Base-by-base conservation (phyloP, 2,113 vertebrate genomes). In the Sorex araneus region DNA sequence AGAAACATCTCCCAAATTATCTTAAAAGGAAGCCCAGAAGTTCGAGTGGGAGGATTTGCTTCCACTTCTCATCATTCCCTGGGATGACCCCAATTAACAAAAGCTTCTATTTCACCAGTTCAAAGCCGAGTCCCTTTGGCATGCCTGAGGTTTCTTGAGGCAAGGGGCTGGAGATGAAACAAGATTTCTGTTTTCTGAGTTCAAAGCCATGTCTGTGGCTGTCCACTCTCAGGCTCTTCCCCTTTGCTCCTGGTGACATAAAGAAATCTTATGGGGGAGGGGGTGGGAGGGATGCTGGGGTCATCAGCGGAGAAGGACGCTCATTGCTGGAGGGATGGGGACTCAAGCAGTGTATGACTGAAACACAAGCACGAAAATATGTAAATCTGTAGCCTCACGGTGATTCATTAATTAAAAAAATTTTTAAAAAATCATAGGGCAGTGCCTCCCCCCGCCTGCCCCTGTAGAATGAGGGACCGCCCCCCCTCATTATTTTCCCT, bases 111-210 rank as follows among this genome's bases (percentile, higher is more conserved):
- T 21, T 60, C 18, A 2, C 43, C 43, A 77, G 43, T 77, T 90
- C 71, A 60, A 79, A 93, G 83, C 75, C 90, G 84, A 86, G 86
- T 93, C 90, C 75, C 90, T 92, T 64, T 66, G 73, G 85, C 75
- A 90, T 93, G 83, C 71, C 85, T 54, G 25, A 90, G 87, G 86
- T 90, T 92, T 90, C 88, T 71, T 76, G 50, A 73, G 75, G 76
- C 57, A 57, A 71, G 67, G 36, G 93, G 36, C 67, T 71, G n/a
- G 87, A 34, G 70, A 54, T 93, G 89, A 86, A 93, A 95, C 43
- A 84, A 85, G 69, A 82, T 47, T 93, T 78, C 60, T 1, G 43
- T 93, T 28, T 94, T 91, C 73, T 91, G 36, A 87, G 79, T 85
- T 94, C 71, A 93, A 94, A 96, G 94, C 63, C 94, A 73, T 23